phyloP scores from a whole-genome alignment of 2,797 vertebrate species.

The Clarias pachynema region DNA sequence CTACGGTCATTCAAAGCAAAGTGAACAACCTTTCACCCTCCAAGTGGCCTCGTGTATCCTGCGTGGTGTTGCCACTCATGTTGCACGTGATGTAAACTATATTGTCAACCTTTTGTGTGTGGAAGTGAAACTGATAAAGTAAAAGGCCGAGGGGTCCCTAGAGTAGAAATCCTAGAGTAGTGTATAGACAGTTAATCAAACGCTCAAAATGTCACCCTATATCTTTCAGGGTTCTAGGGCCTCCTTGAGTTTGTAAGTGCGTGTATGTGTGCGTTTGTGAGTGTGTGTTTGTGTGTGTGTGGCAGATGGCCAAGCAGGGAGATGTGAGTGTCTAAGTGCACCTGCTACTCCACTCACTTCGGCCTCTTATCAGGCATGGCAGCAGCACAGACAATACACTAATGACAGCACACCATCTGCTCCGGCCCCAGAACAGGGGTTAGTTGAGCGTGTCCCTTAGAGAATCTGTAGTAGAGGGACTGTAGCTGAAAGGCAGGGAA shows the following conservation, averaged over 20 bases:
- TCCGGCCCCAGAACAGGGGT: slow-evolving; percentile 50
- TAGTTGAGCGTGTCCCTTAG: slow-evolving; percentile 55
- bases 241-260: slow-evolving; percentile 15
- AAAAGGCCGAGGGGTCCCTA: neutral
- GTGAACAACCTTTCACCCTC: neutral
- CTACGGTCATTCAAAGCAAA: slow-evolving; percentile 26
- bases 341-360: slow-evolving; percentile 68
- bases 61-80: slow-evolving; percentile 15
- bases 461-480: neutral
- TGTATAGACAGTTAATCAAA: neutral
- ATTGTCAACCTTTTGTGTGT: neutral
- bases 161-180: slow-evolving; percentile 14
- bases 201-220: slow-evolving; percentile 4
- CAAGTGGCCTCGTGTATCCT: slow-evolving; percentile 1
- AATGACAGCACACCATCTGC: slow-evolving; percentile 63
- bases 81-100: neutral
- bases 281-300: slow-evolving; percentile 31
- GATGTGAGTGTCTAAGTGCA: slow-evolving; percentile 56
- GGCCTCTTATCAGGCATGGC: slow-evolving; percentile 65
- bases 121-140: neutral
- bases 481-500: neutral
- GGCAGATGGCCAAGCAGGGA: slow-evolving; percentile 76
- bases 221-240: slow-evolving; percentile 32
- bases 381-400: slow-evolving; percentile 66
- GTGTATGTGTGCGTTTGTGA: neutral